These are phyloP conservation scores for Heterocephalus glaber DNA, from an alignment of 2,113 vertebrate genomes.

Conservation along the genomic window DNA sequence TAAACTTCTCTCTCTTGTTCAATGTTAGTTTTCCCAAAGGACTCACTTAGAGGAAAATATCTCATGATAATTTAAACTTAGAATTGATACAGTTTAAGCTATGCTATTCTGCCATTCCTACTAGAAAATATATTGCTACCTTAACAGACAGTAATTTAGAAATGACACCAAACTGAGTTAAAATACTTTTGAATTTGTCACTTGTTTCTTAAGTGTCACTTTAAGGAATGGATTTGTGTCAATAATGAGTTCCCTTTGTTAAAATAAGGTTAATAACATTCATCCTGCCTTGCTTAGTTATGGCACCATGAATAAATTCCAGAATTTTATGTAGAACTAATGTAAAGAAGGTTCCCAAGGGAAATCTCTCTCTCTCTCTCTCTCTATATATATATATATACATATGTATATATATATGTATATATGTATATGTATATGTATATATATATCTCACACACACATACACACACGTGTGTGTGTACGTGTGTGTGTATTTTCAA, in stretches of 20 bases:
- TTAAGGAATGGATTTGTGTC: not conserved
- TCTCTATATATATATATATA: too few species aligned
- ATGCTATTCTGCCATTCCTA: not conserved
- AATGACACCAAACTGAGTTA: not conserved
- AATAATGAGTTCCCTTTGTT: not conserved
- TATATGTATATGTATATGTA: too few species aligned
- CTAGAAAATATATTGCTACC: not conserved
- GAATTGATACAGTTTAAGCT: not conserved
- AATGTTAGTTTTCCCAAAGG: not conserved
- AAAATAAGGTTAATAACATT: not conserved
- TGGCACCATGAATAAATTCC: not conserved
- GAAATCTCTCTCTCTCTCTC: too few species aligned
- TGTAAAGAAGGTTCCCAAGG: not conserved
- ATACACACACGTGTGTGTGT: too few species aligned
- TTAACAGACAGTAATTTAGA: not conserved
- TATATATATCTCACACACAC: too few species aligned
- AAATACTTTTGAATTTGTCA: not conserved
- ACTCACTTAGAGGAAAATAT: not conserved
- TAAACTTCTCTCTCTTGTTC: not conserved
- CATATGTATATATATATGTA: too few species aligned
- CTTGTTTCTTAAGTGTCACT: not conserved
- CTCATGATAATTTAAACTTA: not conserved
- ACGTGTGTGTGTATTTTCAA: too few species aligned
- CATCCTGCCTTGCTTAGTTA: not conserved
- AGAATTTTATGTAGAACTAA: not conserved